Percentiles rank a stretch among this genome's conserved stretches.
Conservation (phyloP, 2,797 vertebrate genomes). For the Ctenochaetus hawaiiensis region DNA sequence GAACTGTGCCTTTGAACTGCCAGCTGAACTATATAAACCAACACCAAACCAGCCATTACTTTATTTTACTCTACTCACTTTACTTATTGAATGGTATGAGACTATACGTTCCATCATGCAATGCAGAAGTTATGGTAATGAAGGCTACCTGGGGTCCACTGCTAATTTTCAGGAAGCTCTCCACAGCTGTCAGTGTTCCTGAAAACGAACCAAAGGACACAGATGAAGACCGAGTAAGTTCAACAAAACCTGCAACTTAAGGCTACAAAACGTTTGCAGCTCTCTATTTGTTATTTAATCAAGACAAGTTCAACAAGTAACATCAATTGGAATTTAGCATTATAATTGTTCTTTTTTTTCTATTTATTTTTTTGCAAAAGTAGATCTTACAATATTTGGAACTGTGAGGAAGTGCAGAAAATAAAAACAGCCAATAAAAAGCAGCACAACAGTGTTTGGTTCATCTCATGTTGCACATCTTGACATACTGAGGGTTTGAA, state of each 20-base stretch:
- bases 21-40: not conserved
- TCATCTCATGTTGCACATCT: not conserved
- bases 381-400: no score
- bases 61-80: not conserved
- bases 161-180: slow-evolving; percentile 89
- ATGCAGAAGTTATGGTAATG: not conserved
- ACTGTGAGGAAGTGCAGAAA: not conserved
- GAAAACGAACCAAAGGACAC: slow-evolving; percentile 41
- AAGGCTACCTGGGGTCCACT: slow-evolving; percentile 86
- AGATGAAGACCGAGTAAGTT: not conserved
- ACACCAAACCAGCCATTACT: not conserved
- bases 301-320: not conserved
- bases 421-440: not conserved
- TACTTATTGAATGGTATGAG: not conserved
- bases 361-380: not conserved
- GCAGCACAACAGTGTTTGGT: not conserved
- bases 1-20: not conserved
- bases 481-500: not conserved
- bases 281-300: not conserved
- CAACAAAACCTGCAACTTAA: not conserved
- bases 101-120: slow-evolving; percentile 25
- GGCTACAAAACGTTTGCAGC: not conserved
- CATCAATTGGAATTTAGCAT: not conserved
- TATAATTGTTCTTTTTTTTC: not conserved
- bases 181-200: slow-evolving; percentile 91